Evolutionary conservation across 2,113 vertebrate genomes (phyloP), one percentile per base, ranked within the genome.

Genomic region (Lepus europaeus): DNA sequence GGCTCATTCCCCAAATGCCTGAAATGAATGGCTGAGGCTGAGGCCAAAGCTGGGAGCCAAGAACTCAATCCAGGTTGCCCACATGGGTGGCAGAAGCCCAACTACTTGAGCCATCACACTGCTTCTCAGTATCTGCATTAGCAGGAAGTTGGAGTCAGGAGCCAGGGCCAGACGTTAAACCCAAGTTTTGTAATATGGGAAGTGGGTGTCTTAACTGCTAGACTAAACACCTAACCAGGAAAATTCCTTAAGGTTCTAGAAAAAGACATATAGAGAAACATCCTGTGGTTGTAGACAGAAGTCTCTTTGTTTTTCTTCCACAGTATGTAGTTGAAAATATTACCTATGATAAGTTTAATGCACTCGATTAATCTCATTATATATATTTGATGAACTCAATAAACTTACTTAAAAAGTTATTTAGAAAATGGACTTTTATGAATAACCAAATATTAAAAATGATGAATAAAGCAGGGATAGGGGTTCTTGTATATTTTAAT

Each of bases 241-340:
- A 17, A 59, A 59, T 16, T 17, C 56, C 56, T 59, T 39, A 86
- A 27, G 31, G 27, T 6, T 19, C 9, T 49, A 66, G 66, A 69
- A 90, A 86, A 92, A 94, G 27, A 82, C 33, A 76, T 86, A 90
- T 36, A 33, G 45, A 82, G 53, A 92, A 16, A 70, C 3, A 70
- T 27, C 31, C 3, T 17, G 70, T 20, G 27, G 25, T n/a, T 10
- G 0, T 90, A 13, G 29, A 33, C 69, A 51, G 27, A 86, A 31
- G 6, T 86, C 64, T 45, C 45, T 45, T 45, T 45, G 45, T 45
- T 45, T 45, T 45, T 45, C 45, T 45, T 9, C 74, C 80, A 23
- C 27, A 63, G 53, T 83, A 85, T 31, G 27, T 33, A 59, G 51
- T 81, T 64, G 39, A 49, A 23, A 82, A 20, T 77, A 29, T 53